Base-by-base conservation (phyloP, 2,113 vertebrate species). In the Coracopsis vasa region DNA sequence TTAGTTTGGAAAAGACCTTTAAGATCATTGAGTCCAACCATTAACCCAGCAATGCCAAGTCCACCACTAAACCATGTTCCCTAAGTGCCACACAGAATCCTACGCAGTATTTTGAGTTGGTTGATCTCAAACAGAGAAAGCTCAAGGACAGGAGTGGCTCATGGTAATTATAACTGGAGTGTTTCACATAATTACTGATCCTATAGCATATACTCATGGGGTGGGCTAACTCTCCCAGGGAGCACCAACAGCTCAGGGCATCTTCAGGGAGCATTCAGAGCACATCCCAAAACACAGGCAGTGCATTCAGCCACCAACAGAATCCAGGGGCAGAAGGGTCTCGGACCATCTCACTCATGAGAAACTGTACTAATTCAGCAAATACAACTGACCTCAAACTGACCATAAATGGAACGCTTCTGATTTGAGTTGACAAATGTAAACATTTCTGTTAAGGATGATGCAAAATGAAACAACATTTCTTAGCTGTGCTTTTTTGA, bases 361-460 rank as follows among this genome's bases (percentile, higher is more conserved):
- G 92, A 88, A 86, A 62, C 41, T 33, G 28, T 5, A 24, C 1
- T 0, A 58, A 31, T 23, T 90, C 64, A 88, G 64, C 79, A 84
- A 50, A 64, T 5, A 16, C 39, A 80, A 10, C 54, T 18, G 23
- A 80, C 53, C 66, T 48, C 70, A 74, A 37, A 62, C 0, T 51
- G 66, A 90, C 71, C 88, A 70, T 75, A 81, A 28, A 50, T 1
- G 3, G 74, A 90, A 10, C 4, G 0, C 7, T 75, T 85, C 45
- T 39, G 28, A 77, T 61, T 50, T 73, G 44, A 81, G 39, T 7
- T 65, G 71, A 50, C 13, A 67, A 47, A 86, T 4, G 3, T 39
- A 74, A 90, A 74, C 47, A 37, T 44, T 90, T 94, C 85, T 83
- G 71, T 54, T 78, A 35, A n/a, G 21, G 64, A 41, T 90, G 90